Percentiles rank a stretch among this genome's conserved stretches.
phyloP scores from a whole-genome alignment of 2,113 vertebrate genomes.

The Entelurus aequoreus region DNA sequence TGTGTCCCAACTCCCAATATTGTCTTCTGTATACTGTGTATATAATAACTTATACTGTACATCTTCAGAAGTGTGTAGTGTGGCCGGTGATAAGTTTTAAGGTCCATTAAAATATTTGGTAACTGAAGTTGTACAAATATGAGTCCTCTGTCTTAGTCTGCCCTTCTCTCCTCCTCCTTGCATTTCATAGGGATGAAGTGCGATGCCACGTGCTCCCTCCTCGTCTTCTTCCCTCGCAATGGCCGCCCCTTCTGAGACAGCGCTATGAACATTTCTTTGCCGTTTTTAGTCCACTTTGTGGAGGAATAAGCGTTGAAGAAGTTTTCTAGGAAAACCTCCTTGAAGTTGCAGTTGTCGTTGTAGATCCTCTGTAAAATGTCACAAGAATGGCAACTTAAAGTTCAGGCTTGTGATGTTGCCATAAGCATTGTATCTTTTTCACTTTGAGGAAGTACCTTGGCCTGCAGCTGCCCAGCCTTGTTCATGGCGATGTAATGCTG shows the following conservation, averaged over 20 bases:
- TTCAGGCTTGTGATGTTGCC: neutral
- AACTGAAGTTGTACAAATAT: slow-evolving; percentile 23
- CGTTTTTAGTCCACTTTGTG: slow-evolving; percentile 86
- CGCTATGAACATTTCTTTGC: slow-evolving; percentile 92
- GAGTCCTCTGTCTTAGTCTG: slow-evolving; percentile 44
- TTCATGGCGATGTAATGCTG: slow-evolving; percentile 96
- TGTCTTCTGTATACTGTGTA: too few relatives aligned
- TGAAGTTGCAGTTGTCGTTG: slow-evolving; percentile 95
- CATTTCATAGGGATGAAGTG: slow-evolving; percentile 93
- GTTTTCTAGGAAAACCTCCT: slow-evolving; percentile 95
- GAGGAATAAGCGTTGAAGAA: slow-evolving; percentile 95
- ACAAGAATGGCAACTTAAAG: slow-evolving; percentile 9
- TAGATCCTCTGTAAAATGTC: slow-evolving; percentile 84
- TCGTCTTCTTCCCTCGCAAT: slow-evolving; percentile 87
- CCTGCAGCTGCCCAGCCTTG: slow-evolving; percentile 88
- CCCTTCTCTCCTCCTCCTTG: slow-evolving; percentile 62
- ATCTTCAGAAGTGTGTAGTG: slow-evolving; percentile 25
- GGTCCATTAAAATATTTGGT: slow-evolving; percentile 33
- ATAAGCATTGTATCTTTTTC: neutral
- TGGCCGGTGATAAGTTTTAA: slow-evolving; percentile 35
- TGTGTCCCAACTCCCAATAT: too few relatives aligned
- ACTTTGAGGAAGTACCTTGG: slow-evolving; percentile 80
- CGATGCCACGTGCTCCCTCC: slow-evolving; percentile 86
- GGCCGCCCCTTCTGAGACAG: slow-evolving; percentile 88
- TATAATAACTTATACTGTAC: slow-evolving; percentile 4